Base-by-base conservation (phyloP, 1,140 invertebrate genomes). In the Piezodorus guildinii region DNA sequence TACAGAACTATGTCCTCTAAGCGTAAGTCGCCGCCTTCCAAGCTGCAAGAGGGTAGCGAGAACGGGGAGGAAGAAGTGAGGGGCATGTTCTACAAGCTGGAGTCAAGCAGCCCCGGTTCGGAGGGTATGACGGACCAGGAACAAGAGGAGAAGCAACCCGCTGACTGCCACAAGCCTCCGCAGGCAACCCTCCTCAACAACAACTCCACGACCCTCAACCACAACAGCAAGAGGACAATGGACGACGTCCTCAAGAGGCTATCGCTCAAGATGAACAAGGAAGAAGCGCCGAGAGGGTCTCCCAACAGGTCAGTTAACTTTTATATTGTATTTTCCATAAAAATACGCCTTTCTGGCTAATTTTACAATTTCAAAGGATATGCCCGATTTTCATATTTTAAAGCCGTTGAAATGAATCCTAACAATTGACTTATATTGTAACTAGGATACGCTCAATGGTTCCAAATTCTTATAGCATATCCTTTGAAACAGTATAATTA, bases 1-100 rank as follows among this genome's bases (percentile, higher is more conserved):
- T 82, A 59, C 83, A 90, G 88, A 85, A 90, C 83, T 80, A 92
- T 92, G 90, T 91, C 89, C 83, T 92, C 90, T 78, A 92, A 92
- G 84, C 84, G 89, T 78, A 92, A 92, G 77, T 91, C 88, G 74
- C 88, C 88, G 75, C 90, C 90, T 77, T 88, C 87, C 68, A 91
- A 91, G 81, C 81, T 91, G 78, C 84, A 87, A 78, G 87, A 90
- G 79, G 86, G 87, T 21, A 44, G 43, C 30, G 66, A 90, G 15
- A 62, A 54, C 25, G 58, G 60, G 30, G 68, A 65, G 30, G 59
- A 65, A 21, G 66, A 63, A 56, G 66, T 51, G 23, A 51, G 16
- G 56, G 27, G 58, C 70, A 74, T 74, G 64, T 77, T 74, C 66
- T 80, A 80, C 70, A 82, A 82, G 71, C 74, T 81, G 63, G 78